phyloP scores from a whole-genome alignment of 2,797 vertebrate genomes.

The Peromyscus attwateri region DNA sequence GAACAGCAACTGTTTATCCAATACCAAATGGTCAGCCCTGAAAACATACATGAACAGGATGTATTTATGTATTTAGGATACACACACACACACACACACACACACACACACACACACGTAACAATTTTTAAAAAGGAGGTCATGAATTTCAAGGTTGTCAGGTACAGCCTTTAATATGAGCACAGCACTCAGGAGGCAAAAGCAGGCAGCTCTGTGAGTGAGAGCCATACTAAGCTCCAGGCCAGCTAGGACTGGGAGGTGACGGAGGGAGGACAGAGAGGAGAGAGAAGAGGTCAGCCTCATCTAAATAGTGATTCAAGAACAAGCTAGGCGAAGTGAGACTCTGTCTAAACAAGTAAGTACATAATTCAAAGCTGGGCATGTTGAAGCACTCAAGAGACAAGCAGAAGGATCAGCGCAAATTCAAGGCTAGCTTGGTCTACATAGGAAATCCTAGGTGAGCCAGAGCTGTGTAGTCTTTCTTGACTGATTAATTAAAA shows the following conservation, averaged over 20 bases:
- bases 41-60: background rate
- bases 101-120: background rate
- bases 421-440: background rate
- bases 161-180: background rate
- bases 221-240: background rate
- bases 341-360: background rate
- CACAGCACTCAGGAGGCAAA: background rate
- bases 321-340: background rate
- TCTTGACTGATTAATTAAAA: background rate
- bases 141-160: background rate
- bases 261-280: background rate
- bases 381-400: background rate
- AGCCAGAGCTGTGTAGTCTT: background rate
- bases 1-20: background rate
- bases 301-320: background rate
- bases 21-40: background rate
- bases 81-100: background rate
- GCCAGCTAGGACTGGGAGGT: background rate
- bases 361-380: background rate
- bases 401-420: background rate
- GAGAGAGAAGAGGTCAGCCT: background rate
- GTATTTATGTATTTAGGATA: background rate
- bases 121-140: background rate
- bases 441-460: background rate
- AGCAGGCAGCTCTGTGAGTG: too few relatives aligned